phyloP scores from a whole-genome alignment of 2,797 vertebrate genomes.

The Crax fasciolata region DNA sequence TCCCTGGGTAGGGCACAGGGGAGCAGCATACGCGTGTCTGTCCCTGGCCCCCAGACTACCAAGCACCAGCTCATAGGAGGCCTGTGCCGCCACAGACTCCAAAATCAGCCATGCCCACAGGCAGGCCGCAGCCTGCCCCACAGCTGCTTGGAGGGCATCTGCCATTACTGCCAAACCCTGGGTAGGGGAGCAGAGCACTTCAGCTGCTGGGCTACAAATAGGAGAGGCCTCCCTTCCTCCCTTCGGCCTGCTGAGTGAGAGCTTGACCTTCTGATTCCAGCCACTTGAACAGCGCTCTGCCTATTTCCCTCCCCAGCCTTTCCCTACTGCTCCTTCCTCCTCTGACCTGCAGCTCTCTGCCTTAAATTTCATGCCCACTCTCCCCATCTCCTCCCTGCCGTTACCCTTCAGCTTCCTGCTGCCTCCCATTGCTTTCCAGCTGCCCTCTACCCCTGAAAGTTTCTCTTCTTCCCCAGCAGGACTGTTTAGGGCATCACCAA shows the following conservation, averaged over 20 bases:
- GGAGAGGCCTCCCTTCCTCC: neutral
- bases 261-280: neutral
- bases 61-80: neutral
- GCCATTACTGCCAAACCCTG: neutral
- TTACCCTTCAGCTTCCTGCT: neutral
- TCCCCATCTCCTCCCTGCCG: neutral
- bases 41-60: neutral
- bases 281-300: neutral
- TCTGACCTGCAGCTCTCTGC: neutral
- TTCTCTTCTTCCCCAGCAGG: neutral
- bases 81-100: fast-evolving
- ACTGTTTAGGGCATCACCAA: neutral
- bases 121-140: neutral
- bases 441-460: neutral
- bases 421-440: neutral
- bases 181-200: slow-evolving; percentile 16
- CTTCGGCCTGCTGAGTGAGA: neutral
- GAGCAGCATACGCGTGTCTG: fast-evolving
- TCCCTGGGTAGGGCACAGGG: neutral
- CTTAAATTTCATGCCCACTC: neutral
- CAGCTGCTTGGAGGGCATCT: neutral
- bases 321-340: neutral
- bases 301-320: neutral
- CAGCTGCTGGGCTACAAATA: slow-evolving; percentile 55
- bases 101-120: neutral